Evolutionary conservation across 1,140 invertebrate genomes (phyloP).

Genomic region (Mamestra configurata): DNA sequence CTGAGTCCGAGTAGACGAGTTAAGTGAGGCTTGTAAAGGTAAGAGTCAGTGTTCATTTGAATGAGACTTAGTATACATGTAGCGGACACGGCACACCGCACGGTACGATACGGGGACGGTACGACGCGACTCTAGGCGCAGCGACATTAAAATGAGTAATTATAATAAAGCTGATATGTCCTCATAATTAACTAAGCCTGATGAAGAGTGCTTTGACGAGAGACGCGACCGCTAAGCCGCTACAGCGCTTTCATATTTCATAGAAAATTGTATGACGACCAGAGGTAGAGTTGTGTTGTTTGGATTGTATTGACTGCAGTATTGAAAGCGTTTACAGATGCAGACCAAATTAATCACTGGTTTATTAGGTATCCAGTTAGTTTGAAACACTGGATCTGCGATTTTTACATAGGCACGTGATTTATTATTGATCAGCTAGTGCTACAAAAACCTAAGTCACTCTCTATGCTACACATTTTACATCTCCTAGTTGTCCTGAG

Average conservation of each 20-base stretch:
- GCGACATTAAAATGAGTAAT: slow-evolving; percentile 88
- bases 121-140: slow-evolving; percentile 73
- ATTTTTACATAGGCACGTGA: no score
- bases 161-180: slow-evolving; percentile 87
- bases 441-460: no score
- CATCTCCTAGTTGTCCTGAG: no score
- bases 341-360: no score
- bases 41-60: slow-evolving; percentile 23
- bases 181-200: slow-evolving; percentile 87
- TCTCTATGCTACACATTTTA: no score
- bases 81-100: background rate
- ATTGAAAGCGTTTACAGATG: no score
- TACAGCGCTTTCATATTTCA: slow-evolving; percentile 68
- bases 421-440: no score
- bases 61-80: slow-evolving; percentile 28
- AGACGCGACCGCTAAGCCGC: slow-evolving; percentile 63
- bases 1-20: slow-evolving; percentile 15
- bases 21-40: background rate
- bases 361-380: no score
- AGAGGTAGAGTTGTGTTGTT: no score
- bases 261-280: background rate
- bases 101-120: background rate
- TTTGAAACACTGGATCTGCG: no score
- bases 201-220: slow-evolving; percentile 85
- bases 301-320: no score